Conservation (phyloP, 2,797 vertebrate species). For the Spheniscus humboldti region DNA sequence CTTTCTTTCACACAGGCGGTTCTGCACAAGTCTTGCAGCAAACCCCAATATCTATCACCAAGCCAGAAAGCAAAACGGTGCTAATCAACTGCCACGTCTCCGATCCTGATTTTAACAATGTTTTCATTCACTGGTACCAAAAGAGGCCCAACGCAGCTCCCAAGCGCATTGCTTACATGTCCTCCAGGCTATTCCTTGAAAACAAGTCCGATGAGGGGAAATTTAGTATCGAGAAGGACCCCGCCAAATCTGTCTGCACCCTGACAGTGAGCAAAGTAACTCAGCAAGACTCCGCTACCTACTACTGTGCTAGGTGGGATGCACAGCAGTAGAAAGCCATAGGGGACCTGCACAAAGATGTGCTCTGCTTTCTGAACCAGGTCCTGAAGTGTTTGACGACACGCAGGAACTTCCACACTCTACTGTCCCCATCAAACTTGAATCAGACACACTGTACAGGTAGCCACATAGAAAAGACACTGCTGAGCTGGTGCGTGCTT, state of each 20-base stretch:
- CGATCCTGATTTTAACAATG: background rate
- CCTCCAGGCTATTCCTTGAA: background rate
- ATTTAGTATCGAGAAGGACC: background rate
- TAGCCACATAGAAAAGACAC: background rate
- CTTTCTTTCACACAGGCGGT: background rate
- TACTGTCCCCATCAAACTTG: background rate
- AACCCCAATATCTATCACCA: background rate
- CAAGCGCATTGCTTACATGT: background rate
- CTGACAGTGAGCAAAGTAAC: background rate
- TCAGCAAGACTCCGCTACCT: background rate
- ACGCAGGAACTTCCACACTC: rapidly evolving
- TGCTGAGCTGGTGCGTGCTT: background rate
- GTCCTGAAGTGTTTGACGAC: background rate
- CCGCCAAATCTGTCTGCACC: background rate
- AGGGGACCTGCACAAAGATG: conserved; percentile 1
- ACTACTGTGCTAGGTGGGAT: conserved; percentile 36
- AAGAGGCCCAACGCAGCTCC: background rate
- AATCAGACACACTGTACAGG: background rate
- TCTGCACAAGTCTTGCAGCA: background rate
- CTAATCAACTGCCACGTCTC: background rate
- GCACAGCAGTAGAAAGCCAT: background rate
- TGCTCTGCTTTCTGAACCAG: background rate
- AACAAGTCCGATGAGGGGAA: background rate
- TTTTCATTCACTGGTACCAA: conserved; percentile 35
- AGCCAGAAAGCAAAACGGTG: background rate